These are phyloP conservation scores for Hirtodrosophila cameraria DNA, from an alignment of 2,888 invertebrate species.

Conservation along the genomic window DNA sequence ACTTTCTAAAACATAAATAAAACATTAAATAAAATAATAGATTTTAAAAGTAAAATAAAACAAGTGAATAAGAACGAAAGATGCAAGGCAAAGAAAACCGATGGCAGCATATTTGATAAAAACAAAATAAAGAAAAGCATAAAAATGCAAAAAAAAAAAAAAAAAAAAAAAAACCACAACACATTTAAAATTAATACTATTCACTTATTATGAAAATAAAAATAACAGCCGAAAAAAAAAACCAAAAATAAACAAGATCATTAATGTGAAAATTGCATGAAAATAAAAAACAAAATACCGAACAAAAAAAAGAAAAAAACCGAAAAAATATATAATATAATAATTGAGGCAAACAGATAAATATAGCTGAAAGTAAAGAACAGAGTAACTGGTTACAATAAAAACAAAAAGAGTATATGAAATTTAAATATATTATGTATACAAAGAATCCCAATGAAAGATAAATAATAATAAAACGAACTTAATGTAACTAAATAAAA, in stretches of 20 bases:
- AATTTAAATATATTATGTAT: constrained; percentile 70
- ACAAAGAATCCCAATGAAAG: constrained; percentile 59
- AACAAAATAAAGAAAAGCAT: constrained; percentile 46
- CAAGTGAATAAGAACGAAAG: constrained; percentile 32
- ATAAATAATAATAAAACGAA: constrained; percentile 62
- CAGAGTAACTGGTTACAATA: constrained; percentile 79
- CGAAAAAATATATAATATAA: constrained; percentile 27
- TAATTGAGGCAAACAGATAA: constrained; percentile 53
- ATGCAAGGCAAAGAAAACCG: constrained; percentile 32
- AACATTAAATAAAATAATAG: constrained; percentile 54
- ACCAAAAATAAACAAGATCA: constrained; percentile 53
- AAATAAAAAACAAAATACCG: constrained; percentile 45
- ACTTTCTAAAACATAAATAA: constrained; percentile 55
- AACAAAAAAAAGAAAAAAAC: constrained; percentile 29
- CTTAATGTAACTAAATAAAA: constrained; percentile 65
- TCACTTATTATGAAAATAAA: constrained; percentile 74
- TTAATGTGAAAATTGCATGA: constrained; percentile 66
- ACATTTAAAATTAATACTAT: constrained; percentile 77
- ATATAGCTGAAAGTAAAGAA: constrained; percentile 64
- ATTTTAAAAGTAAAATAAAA: constrained; percentile 70
- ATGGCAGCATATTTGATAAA: constrained; percentile 41
- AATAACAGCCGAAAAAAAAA: constrained; percentile 37
- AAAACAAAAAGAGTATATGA: constrained; percentile 63
- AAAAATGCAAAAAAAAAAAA: constrained; percentile 47
- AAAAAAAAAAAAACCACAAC: constrained; percentile 58